Conservation (phyloP, 2,888 invertebrate genomes). For the Agonum fuliginosum region DNA sequence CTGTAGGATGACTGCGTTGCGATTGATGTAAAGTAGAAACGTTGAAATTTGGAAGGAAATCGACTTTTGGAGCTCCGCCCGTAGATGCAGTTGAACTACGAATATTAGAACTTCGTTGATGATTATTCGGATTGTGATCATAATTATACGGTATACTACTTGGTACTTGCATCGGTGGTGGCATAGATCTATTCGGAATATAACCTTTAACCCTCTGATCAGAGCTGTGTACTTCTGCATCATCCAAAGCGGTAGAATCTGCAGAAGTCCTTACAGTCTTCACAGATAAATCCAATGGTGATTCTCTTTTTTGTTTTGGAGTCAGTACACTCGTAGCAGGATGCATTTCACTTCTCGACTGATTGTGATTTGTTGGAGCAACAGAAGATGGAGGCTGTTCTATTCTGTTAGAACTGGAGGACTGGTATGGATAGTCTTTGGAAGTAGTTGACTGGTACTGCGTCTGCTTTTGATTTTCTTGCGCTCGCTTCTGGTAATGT, state of each 20-base stretch:
- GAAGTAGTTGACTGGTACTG: constrained; percentile 59
- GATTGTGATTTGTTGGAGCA: constrained; percentile 25
- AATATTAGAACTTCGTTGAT: constrained; percentile 66
- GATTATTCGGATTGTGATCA: constrained; percentile 66
- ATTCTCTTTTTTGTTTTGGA: constrained; percentile 78
- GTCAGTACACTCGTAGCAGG: constrained; percentile 69
- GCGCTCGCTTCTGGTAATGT: constrained; percentile 64
- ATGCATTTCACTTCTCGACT: constrained; percentile 20
- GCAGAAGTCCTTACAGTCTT: constrained; percentile 92
- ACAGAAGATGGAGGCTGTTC: constrained; percentile 53
- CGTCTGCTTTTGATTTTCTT: constrained; percentile 48
- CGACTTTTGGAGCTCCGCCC: constrained; percentile 82
- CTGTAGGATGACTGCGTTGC: constrained; percentile 54
- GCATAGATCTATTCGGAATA: constrained; percentile 68
- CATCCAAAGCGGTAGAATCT: constrained; percentile 88
- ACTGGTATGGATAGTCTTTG: constrained; percentile 48
- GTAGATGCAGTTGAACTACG: constrained; percentile 67
- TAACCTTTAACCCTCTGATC: constrained; percentile 67
- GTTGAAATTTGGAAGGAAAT: constrained; percentile 85
- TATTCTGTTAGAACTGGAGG: not conserved
- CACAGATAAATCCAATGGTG: constrained; percentile 90
- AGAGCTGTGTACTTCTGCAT: constrained; percentile 73
- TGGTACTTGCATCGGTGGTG: constrained; percentile 66
- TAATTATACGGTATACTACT: constrained; percentile 68
- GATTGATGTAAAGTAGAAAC: constrained; percentile 69